These are phyloP conservation scores for Danaus melanippus DNA, from an alignment of 1,140 invertebrate species.

Conservation along the genomic window DNA sequence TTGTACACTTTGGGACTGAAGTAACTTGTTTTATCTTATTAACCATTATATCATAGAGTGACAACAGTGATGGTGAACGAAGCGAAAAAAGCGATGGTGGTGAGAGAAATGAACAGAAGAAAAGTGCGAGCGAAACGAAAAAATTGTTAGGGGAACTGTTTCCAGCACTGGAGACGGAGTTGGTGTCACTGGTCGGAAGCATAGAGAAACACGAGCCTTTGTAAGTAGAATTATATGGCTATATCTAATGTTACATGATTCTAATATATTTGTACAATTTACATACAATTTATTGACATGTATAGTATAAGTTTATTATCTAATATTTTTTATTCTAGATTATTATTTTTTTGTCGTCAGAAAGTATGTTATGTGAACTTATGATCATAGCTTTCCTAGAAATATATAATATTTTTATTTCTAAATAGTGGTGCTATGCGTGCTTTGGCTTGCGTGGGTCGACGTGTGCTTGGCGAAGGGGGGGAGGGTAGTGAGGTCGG, in stretches of 20 bases:
- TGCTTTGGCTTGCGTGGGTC: conserved; percentile 72
- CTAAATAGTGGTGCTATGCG: conserved; percentile 89
- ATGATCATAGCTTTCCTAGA: no score
- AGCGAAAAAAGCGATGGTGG: conserved; percentile 52
- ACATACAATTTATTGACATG: no score
- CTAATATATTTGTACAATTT: no score
- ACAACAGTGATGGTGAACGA: conserved; percentile 43
- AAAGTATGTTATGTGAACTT: no score
- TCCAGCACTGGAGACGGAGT: conserved; percentile 86
- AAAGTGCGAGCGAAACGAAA: conserved; percentile 84
- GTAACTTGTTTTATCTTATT: no score
- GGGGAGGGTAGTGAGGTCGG: conserved; percentile 18
- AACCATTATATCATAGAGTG: conserved; percentile 16
- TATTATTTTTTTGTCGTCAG: no score
- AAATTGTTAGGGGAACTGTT: conserved; percentile 92
- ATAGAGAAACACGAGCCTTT: conserved; percentile 91
- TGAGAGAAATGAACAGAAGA: conserved; percentile 79
- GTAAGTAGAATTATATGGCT: conserved; percentile 71
- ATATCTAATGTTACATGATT: no score
- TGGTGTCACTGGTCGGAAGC: conserved; percentile 87
- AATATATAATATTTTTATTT: no score
- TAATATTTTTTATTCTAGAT: no score
- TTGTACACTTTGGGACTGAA: no score
- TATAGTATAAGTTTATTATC: no score
- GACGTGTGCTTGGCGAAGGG: conserved; percentile 77